phyloP scores from a whole-genome alignment of 2,113 vertebrate genomes.

The Phalacrocorax brasilianus region DNA sequence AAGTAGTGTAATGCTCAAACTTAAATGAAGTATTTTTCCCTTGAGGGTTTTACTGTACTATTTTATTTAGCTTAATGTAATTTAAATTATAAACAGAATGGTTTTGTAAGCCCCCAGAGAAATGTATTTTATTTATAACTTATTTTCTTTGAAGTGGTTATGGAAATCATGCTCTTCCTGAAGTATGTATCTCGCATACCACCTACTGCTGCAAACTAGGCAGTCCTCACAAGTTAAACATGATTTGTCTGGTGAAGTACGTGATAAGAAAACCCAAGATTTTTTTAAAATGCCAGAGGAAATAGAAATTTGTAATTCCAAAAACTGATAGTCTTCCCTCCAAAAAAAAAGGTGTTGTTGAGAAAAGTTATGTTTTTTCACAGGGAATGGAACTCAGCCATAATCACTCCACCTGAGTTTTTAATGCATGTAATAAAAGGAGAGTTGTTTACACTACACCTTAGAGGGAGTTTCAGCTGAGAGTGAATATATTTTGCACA shows the following conservation, averaged over 20 bases:
- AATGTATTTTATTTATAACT: slow-evolving; percentile 54
- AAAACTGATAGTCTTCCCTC: neutral
- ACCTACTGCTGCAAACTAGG: slow-evolving; percentile 20
- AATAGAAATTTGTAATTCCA: neutral
- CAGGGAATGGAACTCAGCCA: neutral
- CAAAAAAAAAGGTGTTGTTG: neutral
- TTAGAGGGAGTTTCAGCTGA: neutral
- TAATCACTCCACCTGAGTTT: neutral
- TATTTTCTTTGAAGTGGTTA: slow-evolving; percentile 52
- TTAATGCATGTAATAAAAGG: neutral
- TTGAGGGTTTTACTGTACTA: slow-evolving; percentile 8
- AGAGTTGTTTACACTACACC: neutral
- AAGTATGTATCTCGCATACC: neutral
- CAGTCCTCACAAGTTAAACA: slow-evolving; percentile 1
- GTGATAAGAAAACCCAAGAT: neutral
- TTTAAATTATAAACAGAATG: slow-evolving; percentile 60
- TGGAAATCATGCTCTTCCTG: slow-evolving; percentile 31
- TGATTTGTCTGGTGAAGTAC: neutral
- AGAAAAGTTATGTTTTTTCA: neutral
- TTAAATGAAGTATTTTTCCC: slow-evolving; percentile 54
- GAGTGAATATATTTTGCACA: neutral
- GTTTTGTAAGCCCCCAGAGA: slow-evolving; percentile 34
- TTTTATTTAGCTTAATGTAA: slow-evolving; percentile 49
- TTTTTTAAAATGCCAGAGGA: neutral
- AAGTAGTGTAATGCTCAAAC: slow-evolving; percentile 35